Percentiles rank a stretch among this genome's conserved stretches.
These are phyloP conservation scores for Colossoma macropomum DNA, from an alignment of 2,113 vertebrate genomes.

Conservation along the genomic window DNA sequence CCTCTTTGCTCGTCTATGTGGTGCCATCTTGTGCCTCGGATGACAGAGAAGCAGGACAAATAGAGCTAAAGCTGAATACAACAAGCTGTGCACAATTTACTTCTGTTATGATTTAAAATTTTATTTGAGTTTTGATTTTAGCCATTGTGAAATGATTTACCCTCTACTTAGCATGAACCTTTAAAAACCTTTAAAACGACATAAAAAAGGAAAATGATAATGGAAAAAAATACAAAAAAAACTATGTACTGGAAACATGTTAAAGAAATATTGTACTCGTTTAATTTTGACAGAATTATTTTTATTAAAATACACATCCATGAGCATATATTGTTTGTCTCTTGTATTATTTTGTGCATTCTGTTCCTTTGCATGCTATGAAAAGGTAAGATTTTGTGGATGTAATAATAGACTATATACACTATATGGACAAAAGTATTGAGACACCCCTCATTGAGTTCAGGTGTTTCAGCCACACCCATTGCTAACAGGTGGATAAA, in stretches of 20 bases:
- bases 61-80: conserved; percentile 65
- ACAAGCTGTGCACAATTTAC: conserved; percentile 82
- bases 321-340: conserved; percentile 76
- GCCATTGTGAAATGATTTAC: conserved; percentile 89
- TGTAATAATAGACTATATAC: too few relatives aligned
- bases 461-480: too few relatives aligned
- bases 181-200: conserved; percentile 86
- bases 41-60: conserved; percentile 44
- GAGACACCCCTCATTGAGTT: too few relatives aligned
- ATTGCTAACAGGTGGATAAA: too few relatives aligned
- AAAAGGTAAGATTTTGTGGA: too few relatives aligned
- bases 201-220: conserved; percentile 75
- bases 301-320: conserved; percentile 99
- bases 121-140: conserved; percentile 86
- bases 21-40: conserved; percentile 33
- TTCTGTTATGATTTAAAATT: conserved; percentile 74
- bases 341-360: conserved; percentile 41
- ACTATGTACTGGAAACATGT: conserved; percentile 91
- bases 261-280: conserved; percentile 91
- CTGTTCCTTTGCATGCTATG: conserved; percentile 5
- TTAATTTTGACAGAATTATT: conserved; percentile 99
- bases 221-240: conserved; percentile 73
- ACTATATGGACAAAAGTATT: too few relatives aligned
- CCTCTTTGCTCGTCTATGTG: conserved; percentile 32
- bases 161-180: conserved; percentile 92